phyloP scores from a whole-genome alignment of 1,140 invertebrate genomes.

The Ostrea denselamellosa region DNA sequence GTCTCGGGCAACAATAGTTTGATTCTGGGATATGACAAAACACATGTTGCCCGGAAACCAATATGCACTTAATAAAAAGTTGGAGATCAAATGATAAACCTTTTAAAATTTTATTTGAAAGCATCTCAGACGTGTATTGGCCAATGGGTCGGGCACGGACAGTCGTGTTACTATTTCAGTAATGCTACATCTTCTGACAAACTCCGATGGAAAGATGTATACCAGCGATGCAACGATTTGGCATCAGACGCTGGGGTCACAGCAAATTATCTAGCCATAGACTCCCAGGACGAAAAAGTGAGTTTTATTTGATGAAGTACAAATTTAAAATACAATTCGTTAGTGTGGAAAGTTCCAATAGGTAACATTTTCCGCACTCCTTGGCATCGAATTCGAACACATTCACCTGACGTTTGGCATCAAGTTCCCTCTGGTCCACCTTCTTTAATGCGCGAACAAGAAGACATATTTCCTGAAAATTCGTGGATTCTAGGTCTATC shows the following conservation, averaged over 20 bases:
- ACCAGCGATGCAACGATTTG: slow-evolving; percentile 9
- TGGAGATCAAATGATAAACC: no score
- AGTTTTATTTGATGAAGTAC: neutral
- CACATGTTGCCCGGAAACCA: no score
- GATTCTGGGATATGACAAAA: no score
- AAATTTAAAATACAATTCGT: no score
- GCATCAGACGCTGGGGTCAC: neutral
- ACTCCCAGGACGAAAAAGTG: slow-evolving; percentile 33
- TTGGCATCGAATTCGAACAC: neutral
- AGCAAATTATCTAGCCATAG: slow-evolving; percentile 19
- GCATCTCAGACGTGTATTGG: neutral
- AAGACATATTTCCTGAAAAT: no score
- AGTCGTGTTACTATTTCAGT: slow-evolving; percentile 39
- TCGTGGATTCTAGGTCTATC: no score
- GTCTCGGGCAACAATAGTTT: no score
- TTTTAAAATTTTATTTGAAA: neutral
- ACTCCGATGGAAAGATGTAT: slow-evolving; percentile 39
- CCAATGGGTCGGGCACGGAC: neutral
- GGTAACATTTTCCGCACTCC: neutral
- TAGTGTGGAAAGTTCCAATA: neutral
- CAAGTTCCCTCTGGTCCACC: no score
- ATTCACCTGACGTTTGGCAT: no score
- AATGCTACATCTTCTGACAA: neutral
- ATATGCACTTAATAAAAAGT: no score
- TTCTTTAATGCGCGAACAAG: no score